Evolutionary conservation across 2,113 vertebrate genomes (phyloP).

Genomic region (Turdus rufiventris): DNA sequence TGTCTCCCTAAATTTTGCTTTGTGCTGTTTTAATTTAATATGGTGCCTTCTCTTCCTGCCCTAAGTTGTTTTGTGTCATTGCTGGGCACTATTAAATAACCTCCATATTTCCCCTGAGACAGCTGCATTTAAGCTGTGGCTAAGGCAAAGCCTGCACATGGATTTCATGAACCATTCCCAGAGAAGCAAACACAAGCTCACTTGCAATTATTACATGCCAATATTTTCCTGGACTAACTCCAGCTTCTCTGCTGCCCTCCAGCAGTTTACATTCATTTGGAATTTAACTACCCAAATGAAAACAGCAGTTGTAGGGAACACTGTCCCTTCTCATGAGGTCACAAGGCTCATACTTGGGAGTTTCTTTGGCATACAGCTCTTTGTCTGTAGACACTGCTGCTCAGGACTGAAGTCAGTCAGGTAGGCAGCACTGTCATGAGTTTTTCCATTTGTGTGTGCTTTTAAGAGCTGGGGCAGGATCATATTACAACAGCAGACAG

Average conservation of each 20-base stretch:
- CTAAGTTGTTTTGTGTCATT: constrained; percentile 20
- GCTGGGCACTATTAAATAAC: constrained; percentile 27
- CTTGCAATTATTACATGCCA: not conserved
- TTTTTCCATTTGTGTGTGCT: not conserved
- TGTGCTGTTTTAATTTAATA: constrained; percentile 46
- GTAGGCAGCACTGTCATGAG: not conserved
- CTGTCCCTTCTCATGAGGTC: not conserved
- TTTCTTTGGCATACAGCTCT: not conserved
- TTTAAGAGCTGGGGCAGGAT: not conserved
- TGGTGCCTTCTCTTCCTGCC: not conserved
- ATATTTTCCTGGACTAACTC: constrained; percentile 24
- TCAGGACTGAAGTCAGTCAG: not conserved
- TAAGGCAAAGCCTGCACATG: not conserved
- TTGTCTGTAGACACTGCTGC: not conserved
- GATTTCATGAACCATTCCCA: not conserved
- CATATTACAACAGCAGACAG: not conserved
- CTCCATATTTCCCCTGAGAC: not conserved
- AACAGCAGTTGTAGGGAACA: not conserved
- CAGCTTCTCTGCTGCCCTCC: not conserved
- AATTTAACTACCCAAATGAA: constrained; percentile 1
- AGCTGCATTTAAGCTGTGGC: not conserved
- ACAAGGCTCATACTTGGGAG: not conserved
- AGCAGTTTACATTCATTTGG: not conserved
- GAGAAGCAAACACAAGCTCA: not conserved
- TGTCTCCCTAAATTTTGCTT: constrained; percentile 17